phyloP scores from a whole-genome alignment of 1,140 invertebrate genomes.

The Cardiocondyla obscurior region DNA sequence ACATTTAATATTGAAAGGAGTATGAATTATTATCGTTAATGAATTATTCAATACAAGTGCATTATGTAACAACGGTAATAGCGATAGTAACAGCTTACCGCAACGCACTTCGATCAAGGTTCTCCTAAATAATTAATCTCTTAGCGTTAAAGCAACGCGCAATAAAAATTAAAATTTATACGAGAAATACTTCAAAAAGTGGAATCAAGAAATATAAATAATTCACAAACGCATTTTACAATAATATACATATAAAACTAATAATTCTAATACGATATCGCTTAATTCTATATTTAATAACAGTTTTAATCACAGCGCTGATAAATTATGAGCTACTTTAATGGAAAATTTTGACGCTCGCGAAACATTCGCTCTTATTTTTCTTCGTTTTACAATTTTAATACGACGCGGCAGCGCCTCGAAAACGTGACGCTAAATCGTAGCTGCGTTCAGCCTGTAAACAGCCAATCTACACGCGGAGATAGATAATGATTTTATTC shows the following conservation, averaged over 20 bases:
- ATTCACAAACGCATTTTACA: background rate
- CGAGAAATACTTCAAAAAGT: background rate
- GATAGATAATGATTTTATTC: slow-evolving; percentile 50
- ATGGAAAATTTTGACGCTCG: too few relatives aligned
- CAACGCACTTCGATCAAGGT: slow-evolving; percentile 20
- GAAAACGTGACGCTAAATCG: background rate
- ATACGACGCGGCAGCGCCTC: background rate
- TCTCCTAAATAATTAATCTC: slow-evolving; percentile 10
- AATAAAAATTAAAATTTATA: background rate
- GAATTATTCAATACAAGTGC: slow-evolving; percentile 28
- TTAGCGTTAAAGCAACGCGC: background rate
- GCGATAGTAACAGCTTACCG: slow-evolving; percentile 8
- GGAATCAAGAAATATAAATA: background rate
- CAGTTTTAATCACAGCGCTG: background rate
- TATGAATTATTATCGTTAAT: slow-evolving; percentile 22
- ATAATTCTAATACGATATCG: background rate
- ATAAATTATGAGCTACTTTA: too few relatives aligned
- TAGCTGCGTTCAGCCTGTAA: slow-evolving; percentile 26
- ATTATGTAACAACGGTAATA: slow-evolving; percentile 12
- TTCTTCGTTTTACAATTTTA: background rate
- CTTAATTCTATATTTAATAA: background rate
- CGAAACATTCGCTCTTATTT: background rate
- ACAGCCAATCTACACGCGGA: slow-evolving; percentile 18
- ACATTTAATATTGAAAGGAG: slow-evolving; percentile 26
- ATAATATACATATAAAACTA: background rate